phyloP scores from a whole-genome alignment of 2,888 invertebrate genomes.

The Oxystoma pomonae region DNA sequence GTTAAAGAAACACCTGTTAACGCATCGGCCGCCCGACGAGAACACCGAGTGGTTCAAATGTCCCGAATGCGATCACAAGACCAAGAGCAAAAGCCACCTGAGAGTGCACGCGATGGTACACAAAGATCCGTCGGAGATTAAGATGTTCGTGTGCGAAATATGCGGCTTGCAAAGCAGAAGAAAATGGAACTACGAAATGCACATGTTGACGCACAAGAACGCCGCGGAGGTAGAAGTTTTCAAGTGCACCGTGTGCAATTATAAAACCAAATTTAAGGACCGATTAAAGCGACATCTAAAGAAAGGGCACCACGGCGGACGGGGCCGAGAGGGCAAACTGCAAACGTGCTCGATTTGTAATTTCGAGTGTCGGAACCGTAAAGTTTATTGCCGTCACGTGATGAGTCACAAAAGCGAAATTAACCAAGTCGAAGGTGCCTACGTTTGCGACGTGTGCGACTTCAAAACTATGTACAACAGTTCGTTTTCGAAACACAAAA shows the following conservation, averaged over 20 bases:
- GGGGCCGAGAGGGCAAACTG: background rate
- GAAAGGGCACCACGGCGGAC: conserved; percentile 11
- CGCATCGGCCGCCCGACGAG: background rate
- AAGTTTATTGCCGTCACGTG: background rate
- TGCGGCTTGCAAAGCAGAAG: conserved; percentile 22
- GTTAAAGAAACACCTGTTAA: background rate
- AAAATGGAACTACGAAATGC: conserved; percentile 12
- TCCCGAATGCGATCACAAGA: conserved; percentile 17
- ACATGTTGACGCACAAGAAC: conserved; percentile 12
- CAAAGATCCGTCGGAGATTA: conserved; percentile 11
- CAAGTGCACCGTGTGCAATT: conserved; percentile 21
- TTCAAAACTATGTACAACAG: background rate
- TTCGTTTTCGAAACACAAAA: conserved; percentile 12
- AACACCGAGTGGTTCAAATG: conserved; percentile 13
- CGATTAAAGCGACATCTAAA: conserved; percentile 19
- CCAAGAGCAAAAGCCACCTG: conserved; percentile 18
- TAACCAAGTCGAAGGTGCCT: background rate
- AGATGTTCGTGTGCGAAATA: conserved; percentile 19
- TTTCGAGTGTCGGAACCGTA: background rate
- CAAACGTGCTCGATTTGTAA: background rate
- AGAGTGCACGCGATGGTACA: conserved; percentile 18
- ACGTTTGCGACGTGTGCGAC: background rate
- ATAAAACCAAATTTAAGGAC: conserved; percentile 21
- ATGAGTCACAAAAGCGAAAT: background rate
- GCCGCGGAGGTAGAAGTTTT: conserved; percentile 16